Evolutionary conservation across 2,888 invertebrate genomes (phyloP).

Genomic region (Synergus itoensis): DNA sequence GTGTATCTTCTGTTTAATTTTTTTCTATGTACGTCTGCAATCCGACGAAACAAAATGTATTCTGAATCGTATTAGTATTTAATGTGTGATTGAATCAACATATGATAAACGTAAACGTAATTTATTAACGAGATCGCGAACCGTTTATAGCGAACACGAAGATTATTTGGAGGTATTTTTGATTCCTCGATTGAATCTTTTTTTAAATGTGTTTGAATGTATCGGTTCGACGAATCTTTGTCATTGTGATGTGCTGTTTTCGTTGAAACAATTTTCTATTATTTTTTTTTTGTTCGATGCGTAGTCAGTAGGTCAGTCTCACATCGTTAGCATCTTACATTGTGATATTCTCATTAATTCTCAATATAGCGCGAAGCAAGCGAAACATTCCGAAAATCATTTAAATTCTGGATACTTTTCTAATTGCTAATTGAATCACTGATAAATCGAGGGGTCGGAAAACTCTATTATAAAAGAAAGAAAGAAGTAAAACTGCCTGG

Average conservation of each 20-base stretch:
- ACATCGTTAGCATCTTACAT: constrained; percentile 69
- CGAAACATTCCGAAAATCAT: constrained; percentile 43
- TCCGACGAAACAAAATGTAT: constrained; percentile 55
- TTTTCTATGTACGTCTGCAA: constrained; percentile 45
- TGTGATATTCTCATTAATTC: constrained; percentile 70
- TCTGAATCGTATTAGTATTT: constrained; percentile 61
- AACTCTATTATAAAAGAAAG: not conserved
- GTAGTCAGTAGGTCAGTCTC: constrained; percentile 65
- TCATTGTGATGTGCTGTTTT: constrained; percentile 57
- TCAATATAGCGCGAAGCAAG: constrained; percentile 46
- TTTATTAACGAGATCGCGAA: constrained; percentile 64
- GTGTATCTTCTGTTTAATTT: constrained; percentile 52
- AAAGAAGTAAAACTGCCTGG: not conserved
- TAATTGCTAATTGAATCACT: not conserved
- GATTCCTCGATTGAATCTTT: constrained; percentile 35
- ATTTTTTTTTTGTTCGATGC: constrained; percentile 58
- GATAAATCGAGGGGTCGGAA: not conserved
- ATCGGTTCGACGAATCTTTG: constrained; percentile 47
- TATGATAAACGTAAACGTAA: constrained; percentile 64
- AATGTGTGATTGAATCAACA: constrained; percentile 56
- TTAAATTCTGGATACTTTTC: not conserved
- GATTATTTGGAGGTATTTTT: constrained; percentile 55
- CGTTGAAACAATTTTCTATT: constrained; percentile 53
- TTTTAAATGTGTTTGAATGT: constrained; percentile 50
- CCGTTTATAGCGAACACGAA: constrained; percentile 64